These are phyloP conservation scores for Entomobrya multifasciata DNA, from an alignment of 2,888 invertebrate species.

Conservation along the genomic window DNA sequence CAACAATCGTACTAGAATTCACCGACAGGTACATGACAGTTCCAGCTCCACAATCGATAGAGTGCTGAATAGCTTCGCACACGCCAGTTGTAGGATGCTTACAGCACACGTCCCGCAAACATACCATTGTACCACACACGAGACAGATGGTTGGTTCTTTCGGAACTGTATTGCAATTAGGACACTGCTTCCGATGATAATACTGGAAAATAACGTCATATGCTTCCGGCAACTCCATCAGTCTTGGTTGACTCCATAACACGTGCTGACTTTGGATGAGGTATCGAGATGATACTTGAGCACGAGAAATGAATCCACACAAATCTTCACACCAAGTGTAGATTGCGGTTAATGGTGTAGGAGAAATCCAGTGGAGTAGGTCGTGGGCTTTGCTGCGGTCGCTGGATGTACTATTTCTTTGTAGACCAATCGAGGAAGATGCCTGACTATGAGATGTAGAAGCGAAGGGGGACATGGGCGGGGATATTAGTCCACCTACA, in stretches of 20 bases:
- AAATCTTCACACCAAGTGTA: conserved; percentile 88
- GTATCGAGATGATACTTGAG: conserved; percentile 85
- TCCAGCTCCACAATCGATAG: conserved; percentile 96
- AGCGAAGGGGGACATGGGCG: conserved; percentile 56
- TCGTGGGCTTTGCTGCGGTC: conserved; percentile 69
- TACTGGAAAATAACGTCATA: conserved; percentile 96
- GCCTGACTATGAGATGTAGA: neutral
- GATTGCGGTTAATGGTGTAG: conserved; percentile 81
- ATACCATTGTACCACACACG: conserved; percentile 95
- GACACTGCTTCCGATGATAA: conserved; percentile 94
- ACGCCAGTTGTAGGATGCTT: conserved; percentile 87
- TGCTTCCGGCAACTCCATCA: conserved; percentile 92
- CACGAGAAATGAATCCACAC: conserved; percentile 83
- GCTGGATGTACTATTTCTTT: neutral
- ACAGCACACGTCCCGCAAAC: conserved; percentile 90
- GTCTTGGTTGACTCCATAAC: conserved; percentile 90
- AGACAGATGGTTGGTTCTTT: conserved; percentile 95
- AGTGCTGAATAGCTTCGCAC: conserved; percentile 94
- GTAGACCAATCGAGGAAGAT: too few relatives aligned
- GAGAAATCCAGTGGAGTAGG: conserved; percentile 79
- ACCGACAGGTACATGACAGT: conserved; percentile 97
- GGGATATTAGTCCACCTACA: conserved; percentile 31
- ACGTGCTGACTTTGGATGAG: conserved; percentile 87
- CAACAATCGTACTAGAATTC: conserved; percentile 96
- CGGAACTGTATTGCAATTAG: conserved; percentile 93